phyloP scores from a whole-genome alignment of 1,140 invertebrate species.

The Amyelois transitella region DNA sequence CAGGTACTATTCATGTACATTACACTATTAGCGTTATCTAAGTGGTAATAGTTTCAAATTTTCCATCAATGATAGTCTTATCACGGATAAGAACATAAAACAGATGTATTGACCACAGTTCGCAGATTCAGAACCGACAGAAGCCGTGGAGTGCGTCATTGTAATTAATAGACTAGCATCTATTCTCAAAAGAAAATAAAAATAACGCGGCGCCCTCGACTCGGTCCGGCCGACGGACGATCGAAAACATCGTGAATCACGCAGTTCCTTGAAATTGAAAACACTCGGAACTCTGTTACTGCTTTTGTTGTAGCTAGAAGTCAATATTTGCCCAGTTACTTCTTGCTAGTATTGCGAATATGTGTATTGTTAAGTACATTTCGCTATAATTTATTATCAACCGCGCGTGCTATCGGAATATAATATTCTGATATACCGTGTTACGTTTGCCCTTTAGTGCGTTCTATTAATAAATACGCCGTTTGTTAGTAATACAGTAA shows the following conservation, averaged over 20 bases:
- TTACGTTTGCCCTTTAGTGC: neutral
- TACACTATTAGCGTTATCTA: neutral
- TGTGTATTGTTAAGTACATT: neutral
- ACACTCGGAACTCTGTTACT: slow-evolving; percentile 38
- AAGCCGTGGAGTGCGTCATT: slow-evolving; percentile 52
- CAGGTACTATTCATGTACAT: no score
- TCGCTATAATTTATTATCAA: slow-evolving; percentile 2
- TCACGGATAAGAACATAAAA: slow-evolving; percentile 18
- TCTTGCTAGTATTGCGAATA: slow-evolving; percentile 18
- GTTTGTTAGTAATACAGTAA: neutral
- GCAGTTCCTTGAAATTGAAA: slow-evolving; percentile 56
- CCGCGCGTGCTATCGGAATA: neutral
- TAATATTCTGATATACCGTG: neutral
- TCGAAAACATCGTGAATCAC: slow-evolving; percentile 62
- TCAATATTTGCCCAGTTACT: slow-evolving; percentile 30
- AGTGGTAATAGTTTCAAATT: neutral
- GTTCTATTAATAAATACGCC: neutral
- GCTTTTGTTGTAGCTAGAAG: slow-evolving; percentile 22
- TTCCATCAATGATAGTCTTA: neutral
- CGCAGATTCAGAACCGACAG: slow-evolving; percentile 20
- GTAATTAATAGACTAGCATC: slow-evolving; percentile 62
- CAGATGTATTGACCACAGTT: slow-evolving; percentile 31
- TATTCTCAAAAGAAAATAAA: slow-evolving; percentile 68
- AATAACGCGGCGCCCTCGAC: slow-evolving; percentile 45
- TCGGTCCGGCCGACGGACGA: slow-evolving; percentile 25